Evolutionary conservation across 2,888 invertebrate species (phyloP).

Genomic region (Phalera bucephala): DNA sequence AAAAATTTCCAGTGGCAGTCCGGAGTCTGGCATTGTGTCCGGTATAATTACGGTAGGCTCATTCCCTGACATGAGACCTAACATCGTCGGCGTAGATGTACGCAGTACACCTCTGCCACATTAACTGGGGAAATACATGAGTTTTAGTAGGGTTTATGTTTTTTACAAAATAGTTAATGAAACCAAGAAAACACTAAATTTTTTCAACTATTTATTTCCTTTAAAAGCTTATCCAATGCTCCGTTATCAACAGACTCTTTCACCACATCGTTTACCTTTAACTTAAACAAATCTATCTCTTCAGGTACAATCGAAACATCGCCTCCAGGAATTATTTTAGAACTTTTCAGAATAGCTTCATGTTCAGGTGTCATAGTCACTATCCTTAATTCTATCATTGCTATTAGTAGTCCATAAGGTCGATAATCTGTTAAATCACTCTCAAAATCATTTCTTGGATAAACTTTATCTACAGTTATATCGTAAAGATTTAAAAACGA

Average conservation of each 20-base stretch:
- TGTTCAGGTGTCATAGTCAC: constrained; percentile 46
- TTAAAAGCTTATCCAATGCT: constrained; percentile 46
- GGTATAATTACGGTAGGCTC: no score
- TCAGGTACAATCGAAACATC: constrained; percentile 24
- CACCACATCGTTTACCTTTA: constrained; percentile 61
- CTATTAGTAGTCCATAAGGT: constrained; percentile 58
- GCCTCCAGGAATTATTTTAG: constrained; percentile 28
- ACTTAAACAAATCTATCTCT: constrained; percentile 39
- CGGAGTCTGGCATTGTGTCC: no score
- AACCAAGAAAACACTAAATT: no score
- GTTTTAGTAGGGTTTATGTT: no score
- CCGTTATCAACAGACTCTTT: constrained; percentile 54
- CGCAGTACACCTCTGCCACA: no score
- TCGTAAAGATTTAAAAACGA: constrained; percentile 44
- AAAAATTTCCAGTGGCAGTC: no score
- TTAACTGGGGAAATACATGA: no score
- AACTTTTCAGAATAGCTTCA: constrained; percentile 33
- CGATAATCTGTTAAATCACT: constrained; percentile 47
- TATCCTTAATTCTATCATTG: constrained; percentile 58
- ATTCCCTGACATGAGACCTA: no score
- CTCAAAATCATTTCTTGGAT: constrained; percentile 48
- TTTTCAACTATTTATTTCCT: constrained; percentile 23
- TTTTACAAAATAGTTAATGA: no score
- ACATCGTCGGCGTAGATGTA: no score
- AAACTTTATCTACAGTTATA: constrained; percentile 47